Conservation (phyloP, 2,888 invertebrate genomes). For the Synergus gifuensis region DNA sequence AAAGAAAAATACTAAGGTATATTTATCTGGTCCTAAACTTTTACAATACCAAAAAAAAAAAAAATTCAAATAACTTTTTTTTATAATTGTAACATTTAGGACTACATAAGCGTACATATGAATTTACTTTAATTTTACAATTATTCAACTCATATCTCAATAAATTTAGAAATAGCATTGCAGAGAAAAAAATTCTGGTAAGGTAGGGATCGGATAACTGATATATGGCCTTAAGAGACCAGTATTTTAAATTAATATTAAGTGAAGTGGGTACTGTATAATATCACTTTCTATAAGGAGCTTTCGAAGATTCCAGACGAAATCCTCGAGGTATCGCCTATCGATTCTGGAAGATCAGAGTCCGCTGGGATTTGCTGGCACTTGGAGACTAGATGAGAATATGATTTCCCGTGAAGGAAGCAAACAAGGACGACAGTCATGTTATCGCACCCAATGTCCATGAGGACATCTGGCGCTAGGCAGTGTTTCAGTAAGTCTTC, state of each 20-base stretch:
- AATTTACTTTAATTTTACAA: too few species aligned
- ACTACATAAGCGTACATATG: too few species aligned
- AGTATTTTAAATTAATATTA: background rate
- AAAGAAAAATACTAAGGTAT: too few species aligned
- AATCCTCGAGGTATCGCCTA: slow-evolving; percentile 8
- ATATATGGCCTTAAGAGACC: background rate
- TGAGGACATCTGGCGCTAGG: slow-evolving; percentile 97
- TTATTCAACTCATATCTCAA: too few species aligned
- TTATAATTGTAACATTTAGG: too few species aligned
- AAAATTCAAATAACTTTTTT: too few species aligned
- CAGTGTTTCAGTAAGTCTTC: slow-evolving; percentile 97
- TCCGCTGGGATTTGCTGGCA: slow-evolving; percentile 60
- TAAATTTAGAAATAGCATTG: too few species aligned
- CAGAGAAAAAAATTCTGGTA: too few species aligned
- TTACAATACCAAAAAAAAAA: too few species aligned
- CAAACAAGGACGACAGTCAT: slow-evolving; percentile 97
- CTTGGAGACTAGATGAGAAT: slow-evolving; percentile 73
- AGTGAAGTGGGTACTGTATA: background rate
- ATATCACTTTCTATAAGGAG: slow-evolving; percentile 28
- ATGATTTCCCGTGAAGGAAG: slow-evolving; percentile 82
- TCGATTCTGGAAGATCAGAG: background rate
- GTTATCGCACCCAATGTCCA: slow-evolving; percentile 99
- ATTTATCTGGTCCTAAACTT: too few species aligned
- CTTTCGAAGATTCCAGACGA: slow-evolving; percentile 7
- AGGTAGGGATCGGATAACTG: too few species aligned